These are phyloP conservation scores for Loris lydekkerianus DNA, from an alignment of 2,797 vertebrate species.

Conservation along the genomic window DNA sequence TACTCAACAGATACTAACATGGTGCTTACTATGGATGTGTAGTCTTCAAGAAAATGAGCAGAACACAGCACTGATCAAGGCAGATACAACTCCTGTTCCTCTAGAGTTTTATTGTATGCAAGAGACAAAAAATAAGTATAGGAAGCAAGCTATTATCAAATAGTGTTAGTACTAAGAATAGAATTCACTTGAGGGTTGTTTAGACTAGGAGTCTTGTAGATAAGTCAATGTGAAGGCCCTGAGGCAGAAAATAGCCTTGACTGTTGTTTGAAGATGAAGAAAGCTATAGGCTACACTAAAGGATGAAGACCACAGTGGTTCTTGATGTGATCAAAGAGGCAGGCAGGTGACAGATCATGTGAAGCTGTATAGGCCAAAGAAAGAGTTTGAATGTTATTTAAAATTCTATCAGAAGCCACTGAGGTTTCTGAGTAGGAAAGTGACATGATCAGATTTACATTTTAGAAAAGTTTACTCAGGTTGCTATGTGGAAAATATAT, in stretches of 20 bases:
- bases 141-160: neutral
- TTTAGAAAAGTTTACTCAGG: neutral
- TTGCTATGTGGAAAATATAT: neutral
- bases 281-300: neutral
- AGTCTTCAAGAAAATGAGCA: neutral
- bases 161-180: neutral
- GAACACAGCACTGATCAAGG: neutral
- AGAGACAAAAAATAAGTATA: neutral
- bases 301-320: neutral
- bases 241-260: neutral
- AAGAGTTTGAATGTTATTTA: neutral
- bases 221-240: neutral
- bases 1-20: neutral
- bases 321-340: neutral
- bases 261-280: neutral
- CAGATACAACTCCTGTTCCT: neutral
- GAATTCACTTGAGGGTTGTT: neutral
- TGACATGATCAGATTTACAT: neutral
- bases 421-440: neutral
- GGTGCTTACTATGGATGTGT: neutral
- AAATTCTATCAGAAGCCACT: slow-evolving; percentile 6
- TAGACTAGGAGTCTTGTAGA: neutral
- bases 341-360: neutral
- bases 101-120: neutral
- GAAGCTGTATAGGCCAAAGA: neutral